These are phyloP conservation scores for Achlya flavicornis DNA, from an alignment of 2,888 invertebrate species.

Conservation along the genomic window DNA sequence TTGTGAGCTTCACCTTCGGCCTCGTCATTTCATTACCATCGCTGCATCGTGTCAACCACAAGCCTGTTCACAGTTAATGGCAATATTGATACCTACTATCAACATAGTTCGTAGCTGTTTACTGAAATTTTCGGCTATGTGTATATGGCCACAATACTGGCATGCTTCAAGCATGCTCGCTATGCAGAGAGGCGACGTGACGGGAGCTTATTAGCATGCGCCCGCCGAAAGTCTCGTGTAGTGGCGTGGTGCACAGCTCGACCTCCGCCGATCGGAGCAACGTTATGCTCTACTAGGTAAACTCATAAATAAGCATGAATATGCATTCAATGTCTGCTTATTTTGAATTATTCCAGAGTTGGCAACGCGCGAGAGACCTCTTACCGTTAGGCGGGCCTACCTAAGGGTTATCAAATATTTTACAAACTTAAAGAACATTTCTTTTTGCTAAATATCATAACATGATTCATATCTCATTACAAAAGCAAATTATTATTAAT, in stretches of 20 bases:
- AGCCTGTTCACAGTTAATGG: no score
- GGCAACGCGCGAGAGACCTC: no score
- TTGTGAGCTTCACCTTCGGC: no score
- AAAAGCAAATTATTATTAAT: neutral
- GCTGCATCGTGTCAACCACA: no score
- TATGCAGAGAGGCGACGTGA: neutral
- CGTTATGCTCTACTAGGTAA: neutral
- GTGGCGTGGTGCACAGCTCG: neutral
- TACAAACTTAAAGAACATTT: no score
- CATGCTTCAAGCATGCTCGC: neutral
- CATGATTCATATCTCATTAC: no score
- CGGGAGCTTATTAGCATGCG: neutral
- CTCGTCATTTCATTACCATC: no score
- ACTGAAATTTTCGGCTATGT: neutral
- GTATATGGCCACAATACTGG: neutral
- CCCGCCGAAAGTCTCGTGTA: neutral
- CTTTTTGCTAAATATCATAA: no score
- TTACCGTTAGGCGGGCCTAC: no score
- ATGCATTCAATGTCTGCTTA: neutral
- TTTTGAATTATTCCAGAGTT: neutral
- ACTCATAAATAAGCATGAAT: neutral
- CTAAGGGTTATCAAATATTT: no score
- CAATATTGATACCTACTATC: no score
- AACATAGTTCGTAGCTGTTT: neutral
- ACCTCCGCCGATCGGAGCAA: neutral